These are phyloP conservation scores for Trichonephila clavata DNA, from an alignment of 1,140 invertebrate species.

Conservation along the genomic window DNA sequence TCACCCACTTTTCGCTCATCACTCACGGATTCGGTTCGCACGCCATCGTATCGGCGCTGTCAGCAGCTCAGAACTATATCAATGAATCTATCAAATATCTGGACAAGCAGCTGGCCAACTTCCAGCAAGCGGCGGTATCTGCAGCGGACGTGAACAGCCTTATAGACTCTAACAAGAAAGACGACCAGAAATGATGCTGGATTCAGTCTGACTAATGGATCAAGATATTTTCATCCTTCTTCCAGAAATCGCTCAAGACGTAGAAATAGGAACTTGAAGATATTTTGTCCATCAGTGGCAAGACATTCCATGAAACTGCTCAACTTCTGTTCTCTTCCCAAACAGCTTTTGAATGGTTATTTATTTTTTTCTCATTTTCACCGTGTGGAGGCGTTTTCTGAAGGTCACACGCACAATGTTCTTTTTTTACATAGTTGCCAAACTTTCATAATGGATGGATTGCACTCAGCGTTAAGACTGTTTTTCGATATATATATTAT, in stretches of 20 bases:
- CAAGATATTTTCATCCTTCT: background rate
- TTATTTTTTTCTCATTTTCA: constrained; percentile 15
- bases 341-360: constrained; percentile 22
- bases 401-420: constrained; percentile 24
- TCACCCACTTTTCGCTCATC: constrained; percentile 98
- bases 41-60: constrained; percentile 97
- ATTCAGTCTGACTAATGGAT: background rate
- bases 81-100: constrained; percentile 97
- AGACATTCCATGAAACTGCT: background rate
- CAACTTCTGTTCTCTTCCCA: background rate
- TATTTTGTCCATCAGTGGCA: background rate
- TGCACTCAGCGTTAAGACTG: constrained; percentile 7
- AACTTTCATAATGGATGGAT: constrained; percentile 16
- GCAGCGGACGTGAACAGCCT: background rate
- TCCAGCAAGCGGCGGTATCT: constrained; percentile 37
- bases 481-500: constrained; percentile 13
- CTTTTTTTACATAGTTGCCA: constrained; percentile 15
- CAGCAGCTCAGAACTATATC: constrained; percentile 97
- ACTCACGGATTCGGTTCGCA: constrained; percentile 99
- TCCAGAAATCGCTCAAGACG: background rate
- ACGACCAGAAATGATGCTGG: constrained; percentile 60
- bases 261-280: background rate
- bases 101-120: constrained; percentile 87
- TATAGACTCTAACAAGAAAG: constrained; percentile 69
- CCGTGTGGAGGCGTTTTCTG: constrained; percentile 1